These are phyloP conservation scores for Harpalus rufipes DNA, from an alignment of 2,888 invertebrate species.

Conservation along the genomic window DNA sequence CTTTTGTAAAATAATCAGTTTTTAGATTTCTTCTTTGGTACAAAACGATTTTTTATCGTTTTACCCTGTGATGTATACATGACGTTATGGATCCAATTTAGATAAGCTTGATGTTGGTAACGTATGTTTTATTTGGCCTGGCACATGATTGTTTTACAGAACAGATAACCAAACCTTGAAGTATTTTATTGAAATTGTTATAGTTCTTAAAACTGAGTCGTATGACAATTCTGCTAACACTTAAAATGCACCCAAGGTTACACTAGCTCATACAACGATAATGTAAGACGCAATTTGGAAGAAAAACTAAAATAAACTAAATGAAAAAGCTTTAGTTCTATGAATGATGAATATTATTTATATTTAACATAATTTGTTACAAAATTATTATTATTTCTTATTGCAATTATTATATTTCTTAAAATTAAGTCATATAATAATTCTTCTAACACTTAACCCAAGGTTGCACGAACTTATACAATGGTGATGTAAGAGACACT, in stretches of 20 bases:
- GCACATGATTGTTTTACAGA: slow-evolving; percentile 21
- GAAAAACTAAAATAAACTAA: no score
- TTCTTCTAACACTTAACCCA: slow-evolving; percentile 20
- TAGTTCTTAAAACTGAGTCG: slow-evolving; percentile 25
- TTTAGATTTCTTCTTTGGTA: no score
- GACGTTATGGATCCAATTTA: background rate
- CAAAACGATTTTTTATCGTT: no score
- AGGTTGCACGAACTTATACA: background rate
- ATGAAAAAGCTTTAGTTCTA: no score
- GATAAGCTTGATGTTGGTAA: background rate
- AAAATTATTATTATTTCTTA: background rate
- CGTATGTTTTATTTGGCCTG: background rate
- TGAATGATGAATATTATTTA: no score
- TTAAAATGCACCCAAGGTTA: slow-evolving; percentile 30
- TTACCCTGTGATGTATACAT: background rate
- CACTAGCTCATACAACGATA: slow-evolving; percentile 1
- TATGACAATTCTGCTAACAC: slow-evolving; percentile 32
- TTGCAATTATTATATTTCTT: slow-evolving; percentile 13
- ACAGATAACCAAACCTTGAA: slow-evolving; percentile 35
- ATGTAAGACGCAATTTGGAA: background rate
- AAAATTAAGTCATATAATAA: slow-evolving; percentile 3
- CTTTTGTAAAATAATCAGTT: no score
- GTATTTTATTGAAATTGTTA: slow-evolving; percentile 32
- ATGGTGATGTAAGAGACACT: background rate
- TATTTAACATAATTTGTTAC: no score